Conservation (phyloP, 2,888 invertebrate species). For the Caprella mutica region DNA sequence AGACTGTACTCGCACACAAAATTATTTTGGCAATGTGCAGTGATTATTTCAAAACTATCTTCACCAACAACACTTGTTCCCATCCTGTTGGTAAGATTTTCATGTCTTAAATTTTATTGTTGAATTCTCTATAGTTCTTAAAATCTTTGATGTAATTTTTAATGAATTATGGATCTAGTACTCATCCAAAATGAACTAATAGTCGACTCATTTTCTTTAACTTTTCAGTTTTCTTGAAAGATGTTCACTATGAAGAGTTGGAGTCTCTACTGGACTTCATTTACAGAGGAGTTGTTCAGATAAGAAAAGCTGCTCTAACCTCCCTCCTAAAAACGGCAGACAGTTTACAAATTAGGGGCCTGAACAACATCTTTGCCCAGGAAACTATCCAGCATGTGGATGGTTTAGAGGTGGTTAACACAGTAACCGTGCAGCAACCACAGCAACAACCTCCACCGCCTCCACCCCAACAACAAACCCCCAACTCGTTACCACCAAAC, state of each 20-base stretch:
- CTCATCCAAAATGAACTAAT: neutral
- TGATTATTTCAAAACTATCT: constrained; percentile 34
- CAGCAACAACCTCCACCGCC: too few species aligned
- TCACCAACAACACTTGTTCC: constrained; percentile 33
- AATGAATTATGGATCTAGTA: neutral
- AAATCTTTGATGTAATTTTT: neutral
- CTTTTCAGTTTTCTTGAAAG: constrained; percentile 29
- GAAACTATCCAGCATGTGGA: constrained; percentile 21
- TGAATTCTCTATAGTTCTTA: neutral
- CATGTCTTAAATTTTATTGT: neutral
- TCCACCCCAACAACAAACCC: too few species aligned
- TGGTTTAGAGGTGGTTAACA: too few species aligned
- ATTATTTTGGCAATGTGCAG: constrained; percentile 34
- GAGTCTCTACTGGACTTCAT: constrained; percentile 34
- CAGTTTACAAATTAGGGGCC: constrained; percentile 29
- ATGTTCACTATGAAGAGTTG: constrained; percentile 33
- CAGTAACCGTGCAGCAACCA: too few species aligned
- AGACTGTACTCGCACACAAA: constrained; percentile 33
- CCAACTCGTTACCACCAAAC: too few species aligned
- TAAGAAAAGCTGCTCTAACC: constrained; percentile 30
- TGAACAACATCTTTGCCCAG: constrained; percentile 27
- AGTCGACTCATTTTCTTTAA: neutral
- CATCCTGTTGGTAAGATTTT: constrained; percentile 32
- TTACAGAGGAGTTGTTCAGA: constrained; percentile 34
- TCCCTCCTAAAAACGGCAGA: constrained; percentile 32